Conservation (phyloP, 2,113 vertebrate species). For the Toxostoma redivivum region DNA sequence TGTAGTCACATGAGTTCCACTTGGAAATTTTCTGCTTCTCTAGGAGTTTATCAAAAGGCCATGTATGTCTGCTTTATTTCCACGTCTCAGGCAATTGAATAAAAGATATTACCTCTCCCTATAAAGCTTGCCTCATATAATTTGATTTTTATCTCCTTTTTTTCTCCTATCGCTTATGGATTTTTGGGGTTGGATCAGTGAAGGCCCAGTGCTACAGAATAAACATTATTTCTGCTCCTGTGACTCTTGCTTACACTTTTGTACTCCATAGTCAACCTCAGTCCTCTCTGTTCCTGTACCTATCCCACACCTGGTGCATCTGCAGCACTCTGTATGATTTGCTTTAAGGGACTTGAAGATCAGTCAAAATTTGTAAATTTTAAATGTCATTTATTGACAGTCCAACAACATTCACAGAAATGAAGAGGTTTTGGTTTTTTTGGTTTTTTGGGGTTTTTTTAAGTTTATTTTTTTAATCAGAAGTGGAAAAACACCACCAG, state of each 20-base stretch:
- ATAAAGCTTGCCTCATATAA: background rate
- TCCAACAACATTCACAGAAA: background rate
- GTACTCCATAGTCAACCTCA: background rate
- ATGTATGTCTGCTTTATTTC: background rate
- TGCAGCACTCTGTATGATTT: background rate
- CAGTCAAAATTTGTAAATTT: background rate
- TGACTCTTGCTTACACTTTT: background rate
- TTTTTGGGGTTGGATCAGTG: background rate
- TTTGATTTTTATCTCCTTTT: background rate
- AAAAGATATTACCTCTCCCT: background rate
- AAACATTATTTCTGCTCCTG: background rate
- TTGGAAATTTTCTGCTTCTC: background rate
- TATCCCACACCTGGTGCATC: background rate
- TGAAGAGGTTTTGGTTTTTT: too few species aligned
- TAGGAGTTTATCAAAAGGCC: background rate
- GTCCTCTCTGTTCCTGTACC: background rate
- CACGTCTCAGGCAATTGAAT: background rate
- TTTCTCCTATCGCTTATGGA: background rate
- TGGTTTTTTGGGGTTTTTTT: too few species aligned
- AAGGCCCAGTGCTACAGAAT: background rate
- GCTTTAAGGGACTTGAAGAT: background rate
- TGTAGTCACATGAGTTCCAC: background rate
- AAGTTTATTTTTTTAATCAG: background rate
- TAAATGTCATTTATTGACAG: background rate
- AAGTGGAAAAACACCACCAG: background rate